Evolutionary conservation across 2,888 invertebrate genomes (phyloP).

Genomic region (Lithophane leautieri): DNA sequence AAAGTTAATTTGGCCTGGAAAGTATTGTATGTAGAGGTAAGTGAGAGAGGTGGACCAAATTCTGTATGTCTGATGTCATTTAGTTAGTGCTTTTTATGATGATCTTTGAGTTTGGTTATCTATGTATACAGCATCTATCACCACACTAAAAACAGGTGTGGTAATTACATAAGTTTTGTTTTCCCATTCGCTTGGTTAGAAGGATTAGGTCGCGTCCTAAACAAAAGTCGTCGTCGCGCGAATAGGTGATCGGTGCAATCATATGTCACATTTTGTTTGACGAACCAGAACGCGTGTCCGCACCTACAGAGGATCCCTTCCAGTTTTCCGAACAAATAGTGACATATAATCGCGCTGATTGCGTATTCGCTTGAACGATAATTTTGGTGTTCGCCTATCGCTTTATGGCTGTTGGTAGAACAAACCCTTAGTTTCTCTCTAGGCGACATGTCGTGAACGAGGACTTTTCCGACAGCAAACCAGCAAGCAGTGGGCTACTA

Average conservation of each 20-base stretch:
- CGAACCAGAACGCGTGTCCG: background rate
- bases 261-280: background rate
- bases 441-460: background rate
- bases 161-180: background rate
- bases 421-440: background rate
- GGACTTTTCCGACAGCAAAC: background rate
- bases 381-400: background rate
- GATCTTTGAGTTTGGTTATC: background rate
- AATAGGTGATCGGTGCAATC: background rate
- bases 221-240: background rate
- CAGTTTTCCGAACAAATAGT: background rate
- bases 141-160: background rate
- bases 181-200: background rate
- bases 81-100: background rate
- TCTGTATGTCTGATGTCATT: background rate
- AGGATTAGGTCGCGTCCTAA: background rate
- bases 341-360: background rate
- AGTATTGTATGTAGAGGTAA: background rate
- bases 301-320: too few relatives aligned
- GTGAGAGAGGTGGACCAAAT: background rate
- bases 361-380: background rate
- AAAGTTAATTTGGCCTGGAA: background rate
- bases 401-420: background rate
- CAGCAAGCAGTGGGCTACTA: conserved; percentile 3
- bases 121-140: background rate